Base-by-base conservation (phyloP, 1,140 invertebrate species). In the Hestina assimilis region DNA sequence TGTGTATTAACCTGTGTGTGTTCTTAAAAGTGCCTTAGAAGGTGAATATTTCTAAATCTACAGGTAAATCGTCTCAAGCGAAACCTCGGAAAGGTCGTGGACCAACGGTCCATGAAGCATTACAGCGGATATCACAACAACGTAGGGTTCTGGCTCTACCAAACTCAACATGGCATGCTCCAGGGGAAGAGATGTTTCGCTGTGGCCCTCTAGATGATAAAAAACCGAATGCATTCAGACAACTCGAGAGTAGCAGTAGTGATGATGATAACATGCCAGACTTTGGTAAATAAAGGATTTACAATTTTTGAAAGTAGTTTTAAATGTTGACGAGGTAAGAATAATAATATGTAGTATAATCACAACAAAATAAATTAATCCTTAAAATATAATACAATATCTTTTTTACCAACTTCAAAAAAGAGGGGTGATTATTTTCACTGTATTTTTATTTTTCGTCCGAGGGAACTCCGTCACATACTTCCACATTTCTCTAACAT, bases 111-210 rank as follows among this genome's bases (percentile, higher is more conserved):
- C 89, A 89, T 42, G 89, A 90, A 58, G 85, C 87, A 0, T 59
- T 90, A 35, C 88, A 89, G 57, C 86, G 89, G 84, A 90, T 90
- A 90, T 76, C 76, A 1, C 20, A 63, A 23, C 63, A 70, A 35
- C 23, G 59, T 3, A 56, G 66, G 20, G 79, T 69, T 4, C 19
- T 79, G 19, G 70, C 76, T 4, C 29, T 83, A 11, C 67, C 73
- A 0, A 85, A 78, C 29, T 38, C 62, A 9, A 41, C 63, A 9
- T 90, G 89, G 89, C 85, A 89, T 52, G 82, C 89, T 0, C 89
- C 89, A 0, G 84, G 79, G n/a, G 74, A 86, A 14, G 77, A 81
- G 7, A 63, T 89, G 19, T 89, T 87, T 42, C 72, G 79, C 33
- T 89, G 82, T 50, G 85, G 80, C 3, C 79, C 83, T 0, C 52